Evolutionary conservation across 2,113 vertebrate species (phyloP).

Genomic region (Prietella phreatophila): DNA sequence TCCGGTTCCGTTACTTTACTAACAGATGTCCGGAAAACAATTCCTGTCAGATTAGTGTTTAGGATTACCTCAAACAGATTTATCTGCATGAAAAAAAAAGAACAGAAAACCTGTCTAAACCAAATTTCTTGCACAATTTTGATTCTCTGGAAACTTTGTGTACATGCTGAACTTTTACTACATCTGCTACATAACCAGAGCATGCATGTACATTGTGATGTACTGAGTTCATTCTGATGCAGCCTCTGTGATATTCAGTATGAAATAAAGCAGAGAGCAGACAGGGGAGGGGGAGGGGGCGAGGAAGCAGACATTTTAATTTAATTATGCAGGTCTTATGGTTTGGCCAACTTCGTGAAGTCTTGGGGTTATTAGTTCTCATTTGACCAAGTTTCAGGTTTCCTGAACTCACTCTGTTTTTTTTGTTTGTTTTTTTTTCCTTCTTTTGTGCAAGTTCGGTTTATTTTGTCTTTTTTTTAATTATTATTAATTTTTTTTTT

Average conservation of each 20-base stretch:
- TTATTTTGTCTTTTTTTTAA: constrained; percentile 39
- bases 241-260: neutral
- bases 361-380: constrained; percentile 34
- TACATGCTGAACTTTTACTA: neutral
- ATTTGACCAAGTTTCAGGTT: constrained; percentile 47
- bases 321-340: constrained; percentile 39
- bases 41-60: too few species aligned
- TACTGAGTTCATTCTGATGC: neutral
- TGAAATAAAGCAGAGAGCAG: neutral
- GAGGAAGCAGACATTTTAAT: constrained; percentile 38
- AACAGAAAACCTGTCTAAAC: neutral
- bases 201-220: neutral
- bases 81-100: neutral
- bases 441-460: constrained; percentile 34
- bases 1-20: too few species aligned
- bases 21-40: too few species aligned
- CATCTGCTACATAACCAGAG: neutral
- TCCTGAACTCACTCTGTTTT: constrained; percentile 18
- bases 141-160: neutral
- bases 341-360: constrained; percentile 26
- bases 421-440: neutral
- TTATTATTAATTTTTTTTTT: too few species aligned
- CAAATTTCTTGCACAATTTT: neutral
- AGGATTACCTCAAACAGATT: neutral
- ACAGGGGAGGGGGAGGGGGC: neutral